A percentile compares a stretch with the other conserved stretches of the same genome.
Evolutionary conservation across 2,113 vertebrate genomes (phyloP).

Genomic region (Gobius niger): DNA sequence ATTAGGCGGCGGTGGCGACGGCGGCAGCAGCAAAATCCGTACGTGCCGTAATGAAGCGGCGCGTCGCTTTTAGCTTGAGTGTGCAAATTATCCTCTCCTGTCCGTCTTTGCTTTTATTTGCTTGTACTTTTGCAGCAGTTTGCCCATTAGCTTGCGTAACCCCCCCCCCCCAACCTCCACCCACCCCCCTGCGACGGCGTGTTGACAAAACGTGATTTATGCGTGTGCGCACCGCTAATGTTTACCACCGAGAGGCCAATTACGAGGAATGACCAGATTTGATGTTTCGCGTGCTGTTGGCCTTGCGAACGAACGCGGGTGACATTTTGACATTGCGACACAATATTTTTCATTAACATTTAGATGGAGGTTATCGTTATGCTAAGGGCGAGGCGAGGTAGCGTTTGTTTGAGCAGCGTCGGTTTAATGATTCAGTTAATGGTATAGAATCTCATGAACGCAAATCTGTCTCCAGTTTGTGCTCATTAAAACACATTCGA

Average conservation of each 20-base stretch:
- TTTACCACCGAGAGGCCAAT: constrained; percentile 44
- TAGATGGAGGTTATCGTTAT: constrained; percentile 3
- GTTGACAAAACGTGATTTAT: constrained; percentile 51
- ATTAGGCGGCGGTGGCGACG: constrained; percentile 23
- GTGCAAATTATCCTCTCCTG: constrained; percentile 33
- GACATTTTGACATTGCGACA: constrained; percentile 27
- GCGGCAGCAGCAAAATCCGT: constrained; percentile 19
- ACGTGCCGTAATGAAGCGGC: constrained; percentile 37
- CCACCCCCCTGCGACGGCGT: background rate
- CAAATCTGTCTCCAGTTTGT: background rate
- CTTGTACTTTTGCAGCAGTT: constrained; percentile 5
- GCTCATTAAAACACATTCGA: background rate
- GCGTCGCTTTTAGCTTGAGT: constrained; percentile 20
- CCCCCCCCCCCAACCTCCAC: constrained; percentile 14
- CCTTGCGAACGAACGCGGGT: constrained; percentile 12
- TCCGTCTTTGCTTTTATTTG: constrained; percentile 4
- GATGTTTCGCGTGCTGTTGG: background rate
- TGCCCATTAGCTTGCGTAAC: constrained; percentile 37
- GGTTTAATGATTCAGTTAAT: constrained; percentile 1
- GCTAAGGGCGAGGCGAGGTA: background rate
- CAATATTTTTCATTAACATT: background rate
- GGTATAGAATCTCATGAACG: background rate
- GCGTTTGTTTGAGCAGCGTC: too few relatives aligned
- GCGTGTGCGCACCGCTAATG: constrained; percentile 12
- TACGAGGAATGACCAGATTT: constrained; percentile 8